These are phyloP conservation scores for Streptopelia turtur DNA, from an alignment of 2,797 vertebrate genomes.

Conservation along the genomic window DNA sequence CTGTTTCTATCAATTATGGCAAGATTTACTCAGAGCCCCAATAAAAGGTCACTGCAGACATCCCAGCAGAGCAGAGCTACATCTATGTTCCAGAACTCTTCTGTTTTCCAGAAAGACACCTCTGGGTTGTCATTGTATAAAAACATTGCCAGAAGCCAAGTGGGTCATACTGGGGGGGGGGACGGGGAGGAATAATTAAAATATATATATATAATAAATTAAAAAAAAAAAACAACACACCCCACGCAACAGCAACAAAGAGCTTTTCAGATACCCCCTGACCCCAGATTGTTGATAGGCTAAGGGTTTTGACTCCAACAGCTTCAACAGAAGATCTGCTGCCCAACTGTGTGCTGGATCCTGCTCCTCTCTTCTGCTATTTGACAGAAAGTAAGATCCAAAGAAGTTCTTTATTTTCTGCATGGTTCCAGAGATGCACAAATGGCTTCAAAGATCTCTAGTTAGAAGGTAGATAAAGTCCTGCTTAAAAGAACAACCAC, in stretches of 20 bases:
- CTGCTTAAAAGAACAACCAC: not conserved
- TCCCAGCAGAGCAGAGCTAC: not conserved
- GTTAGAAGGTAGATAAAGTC: not conserved
- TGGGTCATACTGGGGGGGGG: not conserved
- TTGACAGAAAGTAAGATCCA: not conserved
- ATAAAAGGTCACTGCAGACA: slow-evolving; percentile 48
- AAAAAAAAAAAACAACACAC: too few species aligned
- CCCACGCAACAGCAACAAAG: not conserved
- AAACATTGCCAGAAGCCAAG: not conserved
- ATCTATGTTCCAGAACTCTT: not conserved
- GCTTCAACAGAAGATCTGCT: not conserved
- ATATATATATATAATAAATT: too few species aligned
- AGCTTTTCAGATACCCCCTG: slow-evolving; percentile 20
- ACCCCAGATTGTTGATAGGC: not conserved
- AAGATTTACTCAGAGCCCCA: slow-evolving; percentile 57
- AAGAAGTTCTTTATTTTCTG: not conserved
- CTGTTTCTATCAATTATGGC: slow-evolving; percentile 66
- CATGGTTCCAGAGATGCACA: not conserved
- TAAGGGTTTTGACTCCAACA: not conserved
- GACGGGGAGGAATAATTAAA: too few species aligned
- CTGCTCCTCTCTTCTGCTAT: not conserved
- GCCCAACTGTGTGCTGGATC: not conserved
- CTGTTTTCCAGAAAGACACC: slow-evolving; percentile 28
- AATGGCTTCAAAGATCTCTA: not conserved
- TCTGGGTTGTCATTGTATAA: not conserved